Base-by-base conservation (phyloP, 2,888 invertebrate species). In the Tholera decimalis region DNA sequence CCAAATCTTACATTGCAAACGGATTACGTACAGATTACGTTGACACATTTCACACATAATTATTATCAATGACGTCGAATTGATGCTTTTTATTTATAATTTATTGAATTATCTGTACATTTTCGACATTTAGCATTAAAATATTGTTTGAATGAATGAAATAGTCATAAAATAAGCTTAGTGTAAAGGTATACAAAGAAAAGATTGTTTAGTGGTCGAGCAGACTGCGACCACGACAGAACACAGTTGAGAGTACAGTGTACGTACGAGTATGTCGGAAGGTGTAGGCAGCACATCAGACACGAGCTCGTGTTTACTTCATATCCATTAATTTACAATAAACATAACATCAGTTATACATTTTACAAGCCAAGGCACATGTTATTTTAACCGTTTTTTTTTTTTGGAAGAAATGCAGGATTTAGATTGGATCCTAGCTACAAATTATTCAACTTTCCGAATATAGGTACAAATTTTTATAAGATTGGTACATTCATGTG, bases 371-470 rank as follows among this genome's bases (percentile, higher is more conserved):
- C 94, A 95, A 95, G 95, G 95, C 95, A 95, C 95, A 93, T 94
- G 91, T 93, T 85, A 89, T 88, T 91, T 90, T 88, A 54, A 92
- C 87, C 87, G 87, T 88, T 90, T 89, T 79, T 90, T 89, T 89
- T 90, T 89, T 89, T 92, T 93, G 89, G 93, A 94, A 95, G 94
- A 93, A 91, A 91, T 92, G 89, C 89, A 91, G 92, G 91, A 91
- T 91, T 91, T 93, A 95, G 95, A 95, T 95, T 95, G 92, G 91
- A 95, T 94, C 94, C 95, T 95, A 95, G 89, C 95, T 95, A 95
- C 91, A 92, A 93, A 93, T 94, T 93, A 94, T 93, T 89, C 94
- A 95, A 95, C 95, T 95, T 95, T 95, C 95, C 95, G 95, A 95
- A 93, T 93, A 93, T 92, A 93, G 93, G 93, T 94, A 94, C 94